phyloP scores from a whole-genome alignment of 2,797 vertebrate species.

The Sebastiscus albofasciatus region DNA sequence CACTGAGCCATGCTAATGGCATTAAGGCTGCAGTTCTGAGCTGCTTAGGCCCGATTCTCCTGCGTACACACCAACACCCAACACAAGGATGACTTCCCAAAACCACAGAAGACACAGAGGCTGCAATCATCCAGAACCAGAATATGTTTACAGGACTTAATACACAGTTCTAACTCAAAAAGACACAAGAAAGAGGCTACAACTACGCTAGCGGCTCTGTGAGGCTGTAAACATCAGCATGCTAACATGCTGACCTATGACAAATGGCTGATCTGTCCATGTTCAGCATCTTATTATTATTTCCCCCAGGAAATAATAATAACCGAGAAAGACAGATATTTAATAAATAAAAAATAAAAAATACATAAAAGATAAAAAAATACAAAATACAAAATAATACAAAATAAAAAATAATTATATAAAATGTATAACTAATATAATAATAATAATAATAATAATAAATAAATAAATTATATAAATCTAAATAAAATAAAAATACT shows the following conservation, averaged over 20 bases:
- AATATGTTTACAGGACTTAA: not conserved
- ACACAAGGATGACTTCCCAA: not conserved
- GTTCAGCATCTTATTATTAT: not conserved
- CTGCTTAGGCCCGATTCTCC: constrained; percentile 10
- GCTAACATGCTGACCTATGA: not conserved
- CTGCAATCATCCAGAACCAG: not conserved
- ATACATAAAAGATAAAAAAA: too few species aligned
- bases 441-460: too few species aligned
- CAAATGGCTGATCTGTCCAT: too few species aligned
- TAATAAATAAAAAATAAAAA: too few species aligned
- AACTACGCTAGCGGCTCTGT: not conserved
- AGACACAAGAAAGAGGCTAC: not conserved
- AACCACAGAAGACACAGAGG: not conserved
- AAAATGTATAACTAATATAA: too few species aligned
- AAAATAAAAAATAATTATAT: too few species aligned
- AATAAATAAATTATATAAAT: too few species aligned
- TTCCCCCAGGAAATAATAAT: too few species aligned
- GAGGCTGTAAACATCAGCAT: not conserved
- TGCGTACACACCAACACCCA: not conserved
- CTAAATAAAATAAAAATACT: too few species aligned
- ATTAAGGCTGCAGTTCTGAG: constrained; percentile 38
- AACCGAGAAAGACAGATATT: too few species aligned
- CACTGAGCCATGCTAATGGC: constrained; percentile 60
- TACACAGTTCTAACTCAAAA: not conserved
- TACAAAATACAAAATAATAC: too few species aligned